Percentiles rank a stretch among this genome's conserved stretches.
Evolutionary conservation across 2,797 vertebrate genomes (phyloP).

Genomic region (Salmo trutta): DNA sequence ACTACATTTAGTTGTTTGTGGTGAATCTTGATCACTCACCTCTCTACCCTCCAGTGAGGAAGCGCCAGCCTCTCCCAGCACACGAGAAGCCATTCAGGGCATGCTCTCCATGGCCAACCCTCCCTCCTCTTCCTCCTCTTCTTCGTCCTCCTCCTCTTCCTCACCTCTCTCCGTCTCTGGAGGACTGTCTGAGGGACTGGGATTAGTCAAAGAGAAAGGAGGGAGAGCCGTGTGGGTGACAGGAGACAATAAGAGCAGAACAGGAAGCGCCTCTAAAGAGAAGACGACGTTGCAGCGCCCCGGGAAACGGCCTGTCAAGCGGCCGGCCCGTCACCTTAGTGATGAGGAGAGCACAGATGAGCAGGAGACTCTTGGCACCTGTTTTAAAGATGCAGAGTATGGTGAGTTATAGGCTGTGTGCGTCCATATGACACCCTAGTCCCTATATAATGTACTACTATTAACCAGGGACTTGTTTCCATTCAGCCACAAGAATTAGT

Average conservation of each 20-base stretch:
- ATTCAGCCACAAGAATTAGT: no score
- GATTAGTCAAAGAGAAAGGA: constrained; percentile 73
- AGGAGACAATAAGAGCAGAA: constrained; percentile 72
- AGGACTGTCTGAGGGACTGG: constrained; percentile 75
- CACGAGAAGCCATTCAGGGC: constrained; percentile 94
- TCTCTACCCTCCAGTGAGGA: constrained; percentile 70
- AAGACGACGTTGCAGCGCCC: constrained; percentile 76
- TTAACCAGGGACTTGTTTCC: no score
- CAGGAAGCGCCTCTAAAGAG: constrained; percentile 60
- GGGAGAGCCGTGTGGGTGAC: constrained; percentile 78
- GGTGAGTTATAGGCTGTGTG: constrained; percentile 71
- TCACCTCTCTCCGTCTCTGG: constrained; percentile 77
- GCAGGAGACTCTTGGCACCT: constrained; percentile 90
- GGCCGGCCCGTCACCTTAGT: constrained; percentile 85
- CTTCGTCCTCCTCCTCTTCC: constrained; percentile 60
- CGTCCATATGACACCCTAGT: background rate
- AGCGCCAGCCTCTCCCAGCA: constrained; percentile 93
- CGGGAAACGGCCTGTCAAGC: constrained; percentile 84
- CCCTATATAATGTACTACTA: background rate
- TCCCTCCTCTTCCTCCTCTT: constrained; percentile 84
- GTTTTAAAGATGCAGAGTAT: constrained; percentile 95
- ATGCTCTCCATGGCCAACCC: constrained; percentile 97
- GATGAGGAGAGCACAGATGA: constrained; percentile 90
- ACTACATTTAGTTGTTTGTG: no score
- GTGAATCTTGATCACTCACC: no score